A percentile compares a stretch with the other conserved stretches of the same genome.
phyloP scores from a whole-genome alignment of 2,888 invertebrate species.

The Smittia aterrima region DNA sequence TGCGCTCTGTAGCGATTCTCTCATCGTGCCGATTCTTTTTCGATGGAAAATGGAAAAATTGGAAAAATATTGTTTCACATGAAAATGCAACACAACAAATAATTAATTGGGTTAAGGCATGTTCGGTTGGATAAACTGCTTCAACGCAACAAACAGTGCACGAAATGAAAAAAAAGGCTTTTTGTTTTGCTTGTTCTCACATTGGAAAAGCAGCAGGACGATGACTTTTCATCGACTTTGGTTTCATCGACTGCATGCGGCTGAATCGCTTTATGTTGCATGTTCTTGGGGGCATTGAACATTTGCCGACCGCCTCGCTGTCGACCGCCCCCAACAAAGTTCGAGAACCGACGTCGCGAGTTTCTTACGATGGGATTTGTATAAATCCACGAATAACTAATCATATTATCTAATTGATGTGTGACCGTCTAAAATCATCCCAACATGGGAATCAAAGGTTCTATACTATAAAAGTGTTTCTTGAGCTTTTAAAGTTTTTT shows the following conservation, averaged over 20 bases:
- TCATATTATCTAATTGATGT: background rate
- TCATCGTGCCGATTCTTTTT: slow-evolving; percentile 36
- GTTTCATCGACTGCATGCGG: background rate
- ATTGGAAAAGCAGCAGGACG: slow-evolving; percentile 36
- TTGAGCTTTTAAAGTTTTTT: background rate
- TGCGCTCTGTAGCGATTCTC: slow-evolving; percentile 20
- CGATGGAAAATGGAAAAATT: background rate
- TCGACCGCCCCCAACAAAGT: slow-evolving; percentile 35
- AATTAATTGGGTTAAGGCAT: too few relatives aligned
- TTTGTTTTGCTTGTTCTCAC: slow-evolving; percentile 2
- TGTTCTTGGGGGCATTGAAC: background rate
- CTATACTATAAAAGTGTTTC: background rate
- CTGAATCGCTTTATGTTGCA: slow-evolving; percentile 6
- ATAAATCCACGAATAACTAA: slow-evolving; percentile 57
- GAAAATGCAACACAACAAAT: too few relatives aligned
- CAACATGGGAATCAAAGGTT: background rate
- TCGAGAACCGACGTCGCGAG: slow-evolving; percentile 66
- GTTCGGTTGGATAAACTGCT: too few relatives aligned
- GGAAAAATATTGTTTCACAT: background rate
- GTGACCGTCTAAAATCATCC: too few relatives aligned
- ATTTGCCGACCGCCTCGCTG: background rate
- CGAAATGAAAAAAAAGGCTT: background rate
- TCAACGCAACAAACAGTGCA: too few relatives aligned
- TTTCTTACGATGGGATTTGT: slow-evolving; percentile 75
- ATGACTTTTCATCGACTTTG: slow-evolving; percentile 9